Percentiles rank a stretch among this genome's conserved stretches.
These are phyloP conservation scores for Tautogolabrus adspersus DNA, from an alignment of 2,113 vertebrate genomes.

Conservation along the genomic window DNA sequence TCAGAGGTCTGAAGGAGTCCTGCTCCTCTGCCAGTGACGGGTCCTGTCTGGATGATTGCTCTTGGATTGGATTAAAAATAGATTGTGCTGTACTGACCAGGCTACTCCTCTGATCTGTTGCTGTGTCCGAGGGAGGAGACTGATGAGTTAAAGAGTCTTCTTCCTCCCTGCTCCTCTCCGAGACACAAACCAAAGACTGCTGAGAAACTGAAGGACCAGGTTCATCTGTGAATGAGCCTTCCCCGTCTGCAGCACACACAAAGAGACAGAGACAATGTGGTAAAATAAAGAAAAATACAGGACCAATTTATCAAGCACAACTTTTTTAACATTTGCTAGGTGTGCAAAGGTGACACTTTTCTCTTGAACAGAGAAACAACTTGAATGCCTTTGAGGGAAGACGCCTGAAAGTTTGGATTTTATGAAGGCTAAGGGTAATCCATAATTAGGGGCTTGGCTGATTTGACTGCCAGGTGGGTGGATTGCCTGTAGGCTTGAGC, in stretches of 20 bases:
- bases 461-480: no score
- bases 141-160: constrained; percentile 40
- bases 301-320: neutral
- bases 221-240: constrained; percentile 49
- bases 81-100: constrained; percentile 42
- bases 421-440: no score
- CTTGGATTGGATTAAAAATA: neutral
- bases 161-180: neutral
- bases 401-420: no score
- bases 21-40: constrained; percentile 16
- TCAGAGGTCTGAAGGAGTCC: constrained; percentile 70
- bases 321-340: neutral
- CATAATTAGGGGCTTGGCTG: no score
- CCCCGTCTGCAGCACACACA: constrained; percentile 42
- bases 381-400: no score
- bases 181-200: constrained; percentile 9
- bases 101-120: neutral
- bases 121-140: constrained; percentile 28
- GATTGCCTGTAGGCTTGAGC: no score
- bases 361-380: no score
- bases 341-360: no score
- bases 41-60: constrained; percentile 14
- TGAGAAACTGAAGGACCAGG: constrained; percentile 48
- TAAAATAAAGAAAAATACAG: neutral
- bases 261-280: neutral